Base-by-base conservation (phyloP, 2,113 vertebrate species). In the Variabilichromis moorii region DNA sequence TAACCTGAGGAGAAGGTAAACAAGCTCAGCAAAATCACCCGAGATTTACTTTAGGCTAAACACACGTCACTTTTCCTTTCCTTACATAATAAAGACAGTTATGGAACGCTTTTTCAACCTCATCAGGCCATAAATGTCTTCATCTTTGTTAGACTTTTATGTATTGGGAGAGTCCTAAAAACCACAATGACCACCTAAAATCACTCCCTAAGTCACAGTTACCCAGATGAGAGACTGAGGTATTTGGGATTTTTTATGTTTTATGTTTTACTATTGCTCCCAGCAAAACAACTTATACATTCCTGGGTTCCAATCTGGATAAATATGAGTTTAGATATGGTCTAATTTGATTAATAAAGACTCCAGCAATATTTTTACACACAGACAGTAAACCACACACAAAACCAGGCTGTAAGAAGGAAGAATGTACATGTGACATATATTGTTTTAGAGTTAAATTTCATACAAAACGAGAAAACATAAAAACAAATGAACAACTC, bases 1-100 rank as follows among this genome's bases (percentile, higher is more conserved):
- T 95, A 95, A 63, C 96, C 96, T 97, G 92, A 16, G 35, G 24
- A 89, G 24, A 42, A 90, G 89, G 82, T 86, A 9, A 79, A 71
- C 35, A 79, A 35, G 6, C 7, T 86, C 31, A 80, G 63, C 53
- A 24, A 63, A 90, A 42, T 55, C 51, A 11, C 19, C 28, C 11
- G 7, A 24, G 61, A 86, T 80, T 53, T n/a, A 54, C 8, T 76
- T 6, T 42, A 47, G 42, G 6, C n/a, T 63, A n/a, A 26, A n/a
- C 3, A 4, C 35, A 19, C 9, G 2, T 57, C 21, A 40, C 9
- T 16, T 81, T 57, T 26, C 53, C 35, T 81, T 85, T 79, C 26
- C 14, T 19, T 50, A 50, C 5, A 50, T 28, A 76, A 19, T 31
- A 31, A 47, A 78, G 10, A 17, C 9, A 16, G 6, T 12, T 2